phyloP scores from a whole-genome alignment of 2,113 vertebrate genomes.

The Ibidorhyncha struthersii region DNA sequence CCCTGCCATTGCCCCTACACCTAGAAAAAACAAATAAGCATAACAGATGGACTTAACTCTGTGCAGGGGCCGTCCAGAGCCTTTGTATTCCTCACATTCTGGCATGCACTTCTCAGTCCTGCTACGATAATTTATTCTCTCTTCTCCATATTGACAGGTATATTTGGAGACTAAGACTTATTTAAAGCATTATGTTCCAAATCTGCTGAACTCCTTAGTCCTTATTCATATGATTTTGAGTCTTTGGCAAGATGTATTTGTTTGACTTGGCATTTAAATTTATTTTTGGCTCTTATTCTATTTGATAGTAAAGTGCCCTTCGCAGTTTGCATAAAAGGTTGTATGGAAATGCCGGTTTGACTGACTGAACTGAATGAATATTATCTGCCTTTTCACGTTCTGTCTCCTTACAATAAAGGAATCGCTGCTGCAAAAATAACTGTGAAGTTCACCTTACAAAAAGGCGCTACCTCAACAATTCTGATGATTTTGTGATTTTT shows the following conservation, averaged over 20 bases:
- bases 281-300: not conserved
- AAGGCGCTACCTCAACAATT: not conserved
- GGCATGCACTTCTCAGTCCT: not conserved
- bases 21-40: not conserved
- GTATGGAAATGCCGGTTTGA: not conserved
- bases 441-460: not conserved
- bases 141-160: conserved; percentile 1
- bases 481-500: not conserved
- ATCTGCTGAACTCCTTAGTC: not conserved
- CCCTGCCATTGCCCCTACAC: not conserved
- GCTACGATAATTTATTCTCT: conserved; percentile 20
- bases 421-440: not conserved
- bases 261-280: conserved; percentile 46
- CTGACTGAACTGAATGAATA: not conserved
- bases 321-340: not conserved
- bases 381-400: not conserved
- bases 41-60: not conserved
- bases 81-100: not conserved
- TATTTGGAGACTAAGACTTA: not conserved
- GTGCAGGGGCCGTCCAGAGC: not conserved
- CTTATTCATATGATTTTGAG: conserved; percentile 24
- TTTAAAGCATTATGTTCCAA: conserved; percentile 26
- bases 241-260: conserved; percentile 20
- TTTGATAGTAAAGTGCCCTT: conserved; percentile 35
- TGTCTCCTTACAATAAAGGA: not conserved